Evolutionary conservation across 2,797 vertebrate genomes (phyloP), one percentile per base, ranked within the genome.

Genomic region (Cossypha polioptera): DNA sequence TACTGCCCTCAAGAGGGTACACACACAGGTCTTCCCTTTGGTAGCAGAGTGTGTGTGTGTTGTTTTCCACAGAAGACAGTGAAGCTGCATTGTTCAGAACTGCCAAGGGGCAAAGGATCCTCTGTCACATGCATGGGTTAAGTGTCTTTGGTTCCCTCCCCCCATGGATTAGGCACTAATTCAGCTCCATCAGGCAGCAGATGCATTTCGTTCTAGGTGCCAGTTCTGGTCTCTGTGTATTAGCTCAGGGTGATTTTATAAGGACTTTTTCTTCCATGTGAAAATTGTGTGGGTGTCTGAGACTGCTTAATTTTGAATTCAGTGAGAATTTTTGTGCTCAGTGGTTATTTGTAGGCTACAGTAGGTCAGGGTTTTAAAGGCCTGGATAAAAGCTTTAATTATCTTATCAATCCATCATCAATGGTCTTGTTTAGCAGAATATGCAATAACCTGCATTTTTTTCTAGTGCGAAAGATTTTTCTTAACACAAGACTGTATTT

Each of bases 101-200:
- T 51, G 47, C 33, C 31, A 43, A 31, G 18, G 20, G 10, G 19
- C 71, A 59, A 38, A 84, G 62, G 63, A 43, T 15, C 17, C 17
- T 25, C 28, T 76, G 38, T 40, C 28, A 28, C 1, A 1, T 7
- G 4, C 0, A 1, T 17, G 20, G 7, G 4, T 3, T 76, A 36
- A 21, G 42, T 19, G 13, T 17, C 20, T 50, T 31, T 29, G 5
- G 3, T 0, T 11, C 5, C 20, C 14, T 36, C 7, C 7, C 22
- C 9, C 20, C 1, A 2, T 24, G 9, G 4, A 9, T 22, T 29
- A n/a, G 7, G 9, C 17, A 10, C 10, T 40, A 53, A 28, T 38
- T 87, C 35, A 82, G 24, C 28, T 69, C 26, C 8, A 26, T 58
- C 28, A 15, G 14, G 29, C 36, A 77, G 22, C 45, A 76, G 33